Evolutionary conservation across 2,113 vertebrate genomes (phyloP), one percentile per base, ranked within the genome.

Genomic region (Cygnus buccinator): DNA sequence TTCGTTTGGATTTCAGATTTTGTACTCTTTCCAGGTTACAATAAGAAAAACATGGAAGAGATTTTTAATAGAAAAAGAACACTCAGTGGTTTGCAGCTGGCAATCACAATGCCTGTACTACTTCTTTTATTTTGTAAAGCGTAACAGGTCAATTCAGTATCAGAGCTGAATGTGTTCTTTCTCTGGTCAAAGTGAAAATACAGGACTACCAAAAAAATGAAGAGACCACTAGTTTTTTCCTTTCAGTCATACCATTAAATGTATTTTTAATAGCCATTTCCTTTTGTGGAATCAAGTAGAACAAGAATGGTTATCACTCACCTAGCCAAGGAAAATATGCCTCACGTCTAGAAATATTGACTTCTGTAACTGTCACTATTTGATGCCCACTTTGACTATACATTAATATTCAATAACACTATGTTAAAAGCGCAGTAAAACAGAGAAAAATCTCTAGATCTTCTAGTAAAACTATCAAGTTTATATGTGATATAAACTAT

Each of bases 1-100:
- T 97, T 94, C 88, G 84, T 87, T 94, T 89, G 73, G 76, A 95
- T 95, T 98, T 98, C 4, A 25, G 75, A 95, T 96, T 96, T 96
- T 97, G 89, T 96, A 90, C 61, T 90, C 84, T 94, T 95, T 98
- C 96, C 97, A 98, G 96, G 70, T 95, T 97, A 72, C 94, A 97
- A 95, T 95, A 97, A 87, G 91, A 97, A 97, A 97, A 97, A 91
- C 48, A 83, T 96, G 94, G 91, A 94, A 62, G 62, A 72, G 89
- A 79, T 94, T 95, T 93, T 96, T 95, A 94, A 95, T 85, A 96
- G 95, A 84, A 97, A 97, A 97, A 46, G 73, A 95, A 87, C 33
- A n/a, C 74, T 94, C 57, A 25, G 92, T 91, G 89, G 50, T 96
- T 97, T 96, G 92, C 74, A 97, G 94, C 90, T 97, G 94, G 91